Base-by-base conservation (phyloP, 2,888 invertebrate genomes). In the Cryptocheilus praepositus region DNA sequence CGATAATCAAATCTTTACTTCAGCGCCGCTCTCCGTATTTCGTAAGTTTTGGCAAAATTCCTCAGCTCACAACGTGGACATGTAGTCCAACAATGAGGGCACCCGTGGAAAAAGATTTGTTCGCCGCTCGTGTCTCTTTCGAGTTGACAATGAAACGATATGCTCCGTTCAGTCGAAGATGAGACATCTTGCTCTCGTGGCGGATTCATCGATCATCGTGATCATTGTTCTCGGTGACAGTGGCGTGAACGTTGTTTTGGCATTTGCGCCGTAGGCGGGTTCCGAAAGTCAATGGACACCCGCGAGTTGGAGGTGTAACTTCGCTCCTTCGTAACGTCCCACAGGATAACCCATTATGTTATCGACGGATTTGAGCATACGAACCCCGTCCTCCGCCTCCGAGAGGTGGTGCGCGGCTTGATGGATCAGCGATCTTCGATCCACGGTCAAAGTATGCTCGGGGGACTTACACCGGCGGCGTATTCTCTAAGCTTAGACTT, bases 231-330 rank as follows among this genome's bases (percentile, higher is more conserved):
- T 64, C 57, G 28, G 57, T 77, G 80, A 83, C 80, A 81, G 73
- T 64, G 67, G 70, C 56, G 46, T 76, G 80, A 76, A 74, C 60
- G 61, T 74, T 86, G 85, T 86, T 86, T 86, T 86, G 86, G 85
- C 85, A 85, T 68, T 67, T 71, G 72, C 82, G 70, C 81, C 75
- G 82, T 82, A 80, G 86, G 83, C 82, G 82, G 81, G 77, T 82
- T 77, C 71, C 77, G 76, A 70, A 76, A 82, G 71, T 83, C 77
- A 85, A 85, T 84, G 64, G 77, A 73, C 79, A 76, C 76, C 75
- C 75, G 76, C 82, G 77, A 83, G 77, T 76, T 66, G 75, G 76
- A 78, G 75, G 71, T 76, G 79, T 76, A 79, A 71, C 76, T 65
- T 70, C 62, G 63, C 71, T 66, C 74, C 65, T 49, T 51, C 62